Base-by-base conservation (phyloP, 2,888 invertebrate species). In the Eristalis intricaria region DNA sequence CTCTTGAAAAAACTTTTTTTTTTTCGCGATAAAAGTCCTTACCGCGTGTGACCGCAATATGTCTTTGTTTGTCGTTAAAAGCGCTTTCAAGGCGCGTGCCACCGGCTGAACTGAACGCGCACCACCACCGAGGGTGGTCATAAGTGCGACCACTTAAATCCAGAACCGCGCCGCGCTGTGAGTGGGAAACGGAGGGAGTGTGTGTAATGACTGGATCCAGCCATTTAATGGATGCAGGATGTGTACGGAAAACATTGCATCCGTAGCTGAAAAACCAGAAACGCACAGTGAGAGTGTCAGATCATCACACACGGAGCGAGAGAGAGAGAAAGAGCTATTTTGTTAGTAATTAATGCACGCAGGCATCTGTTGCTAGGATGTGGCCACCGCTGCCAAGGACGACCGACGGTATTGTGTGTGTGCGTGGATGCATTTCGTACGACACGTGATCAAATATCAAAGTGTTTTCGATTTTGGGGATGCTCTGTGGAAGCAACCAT, bases 361-460 rank as follows among this genome's bases (percentile, higher is more conserved):
- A 87, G 76, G 84, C 87, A 87, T 87, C 87, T 87, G 87, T 87
- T 87, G 87, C 87, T 84, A 87, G 87, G 86, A 83, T 78, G 60
- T 86, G n/a, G 32, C 60, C 22, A 23, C 23, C 7, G 87, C 87
- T 84, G 84, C 84, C 79, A 87, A 87, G 84, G 84, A 87, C 87
- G 68, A 84, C 87, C 75, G 82, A 43, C 80, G n/a, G 22, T 63
- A 58, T 71, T 43, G 60, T 80, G 66, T 80, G 66, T 64, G 71
- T 79, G 76, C 73, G 73, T 73, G 76, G 7, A 73, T 84, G 76
- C 84, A 76, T 80, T 87, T 79, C 80, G 73, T 76, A 64, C 73
- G 87, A 80, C 87, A 87, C 87, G 87, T 87, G 87, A 87, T 87
- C 87, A 87, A 87, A 87, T 84, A 87, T 87, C 87, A 87, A 87